Conservation (phyloP, 2,888 invertebrate genomes). For the Anorthoa munda region DNA sequence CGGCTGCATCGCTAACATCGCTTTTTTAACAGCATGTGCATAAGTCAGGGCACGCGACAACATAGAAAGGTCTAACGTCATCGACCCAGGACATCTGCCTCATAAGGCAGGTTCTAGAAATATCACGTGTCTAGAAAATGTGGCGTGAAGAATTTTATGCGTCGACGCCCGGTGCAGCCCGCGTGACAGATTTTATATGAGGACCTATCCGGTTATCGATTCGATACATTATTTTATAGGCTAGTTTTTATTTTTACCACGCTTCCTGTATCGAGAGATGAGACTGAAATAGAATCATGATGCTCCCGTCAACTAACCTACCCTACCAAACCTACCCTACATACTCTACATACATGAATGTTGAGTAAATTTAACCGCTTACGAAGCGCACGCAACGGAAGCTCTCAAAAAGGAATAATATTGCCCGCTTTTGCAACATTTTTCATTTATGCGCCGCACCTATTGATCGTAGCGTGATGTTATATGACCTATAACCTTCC, state of each 20-base stretch:
- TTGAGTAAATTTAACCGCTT: no score
- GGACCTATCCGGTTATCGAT: conserved; percentile 44
- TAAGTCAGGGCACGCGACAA: conserved; percentile 80
- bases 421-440: no score
- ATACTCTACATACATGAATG: no score
- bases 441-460: no score
- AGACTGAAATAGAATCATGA: conserved; percentile 5
- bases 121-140: conserved; percentile 60
- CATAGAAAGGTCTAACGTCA: conserved; percentile 88
- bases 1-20: conserved; percentile 67
- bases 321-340: no score
- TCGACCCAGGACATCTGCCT: conserved; percentile 85
- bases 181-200: conserved; percentile 58
- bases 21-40: conserved; percentile 76
- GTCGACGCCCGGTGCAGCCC: conserved; percentile 51
- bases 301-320: no score
- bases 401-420: no score
- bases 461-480: no score
- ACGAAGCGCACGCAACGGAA: no score
- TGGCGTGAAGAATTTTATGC: conserved; percentile 60
- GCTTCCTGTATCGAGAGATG: conserved; percentile 22
- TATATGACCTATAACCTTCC: no score
- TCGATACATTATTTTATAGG: conserved; percentile 31
- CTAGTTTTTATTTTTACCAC: conserved; percentile 26
- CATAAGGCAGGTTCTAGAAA: conserved; percentile 68